These are phyloP conservation scores for Drosophila yooni DNA, from an alignment of 2,888 invertebrate species.

Conservation along the genomic window DNA sequence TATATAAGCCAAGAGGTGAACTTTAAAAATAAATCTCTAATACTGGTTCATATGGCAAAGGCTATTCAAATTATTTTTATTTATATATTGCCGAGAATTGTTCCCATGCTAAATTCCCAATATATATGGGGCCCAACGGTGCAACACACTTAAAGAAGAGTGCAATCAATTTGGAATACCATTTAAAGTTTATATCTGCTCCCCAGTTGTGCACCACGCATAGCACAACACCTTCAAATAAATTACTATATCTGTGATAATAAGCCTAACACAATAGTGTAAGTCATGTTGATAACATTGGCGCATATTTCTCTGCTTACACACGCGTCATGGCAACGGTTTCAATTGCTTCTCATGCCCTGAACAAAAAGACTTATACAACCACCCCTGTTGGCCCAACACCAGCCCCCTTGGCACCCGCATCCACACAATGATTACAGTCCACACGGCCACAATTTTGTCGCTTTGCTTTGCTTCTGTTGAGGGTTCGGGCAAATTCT, in stretches of 20 bases:
- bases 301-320: constrained; percentile 29
- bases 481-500: neutral
- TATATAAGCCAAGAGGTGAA: neutral
- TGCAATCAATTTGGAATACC: neutral
- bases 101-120: neutral
- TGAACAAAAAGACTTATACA: constrained; percentile 38
- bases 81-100: neutral
- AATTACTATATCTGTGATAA: constrained; percentile 12
- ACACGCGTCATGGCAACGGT: constrained; percentile 25
- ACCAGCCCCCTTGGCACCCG: constrained; percentile 10
- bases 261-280: constrained; percentile 27
- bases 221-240: neutral
- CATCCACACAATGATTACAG: neutral
- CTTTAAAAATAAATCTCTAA: neutral
- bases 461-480: constrained; percentile 36
- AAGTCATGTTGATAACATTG: constrained; percentile 42
- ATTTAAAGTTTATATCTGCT: neutral
- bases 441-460: constrained; percentile 53
- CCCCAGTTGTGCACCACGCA: neutral
- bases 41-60: neutral
- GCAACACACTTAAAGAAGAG: neutral
- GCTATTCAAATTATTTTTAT: neutral
- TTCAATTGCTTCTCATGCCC: constrained; percentile 15
- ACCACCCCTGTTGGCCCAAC: constrained; percentile 10
- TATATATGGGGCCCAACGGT: neutral